Evolutionary conservation across 2,888 invertebrate genomes (phyloP).

Genomic region (Frankliniella fusca): DNA sequence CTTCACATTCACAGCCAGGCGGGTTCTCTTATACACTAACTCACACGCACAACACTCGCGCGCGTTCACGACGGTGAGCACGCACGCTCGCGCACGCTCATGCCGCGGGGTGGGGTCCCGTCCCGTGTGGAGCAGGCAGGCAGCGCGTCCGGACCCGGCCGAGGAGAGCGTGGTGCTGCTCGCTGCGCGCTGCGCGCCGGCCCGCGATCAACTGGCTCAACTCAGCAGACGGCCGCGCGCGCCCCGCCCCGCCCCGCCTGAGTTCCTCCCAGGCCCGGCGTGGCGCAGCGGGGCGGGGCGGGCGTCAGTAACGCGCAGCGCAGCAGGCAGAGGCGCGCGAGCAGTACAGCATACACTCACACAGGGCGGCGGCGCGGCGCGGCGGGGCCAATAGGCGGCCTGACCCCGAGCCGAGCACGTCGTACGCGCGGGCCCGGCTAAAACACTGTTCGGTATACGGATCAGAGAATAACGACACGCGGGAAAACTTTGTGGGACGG

Average conservation of each 20-base stretch:
- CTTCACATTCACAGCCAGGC: too few species aligned
- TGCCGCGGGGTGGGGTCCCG: background rate
- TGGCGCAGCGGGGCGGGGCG: background rate
- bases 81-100: background rate
- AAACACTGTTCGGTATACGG: too few species aligned
- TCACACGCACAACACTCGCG: background rate
- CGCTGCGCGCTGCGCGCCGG: background rate
- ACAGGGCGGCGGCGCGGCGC: background rate
- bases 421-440: too few species aligned
- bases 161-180: too few species aligned
- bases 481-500: too few species aligned
- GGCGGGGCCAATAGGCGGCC: background rate
- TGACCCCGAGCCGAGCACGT: too few species aligned
- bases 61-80: background rate
- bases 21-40: too few species aligned
- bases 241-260: conserved; percentile 2
- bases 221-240: background rate
- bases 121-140: too few species aligned
- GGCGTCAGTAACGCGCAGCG: background rate
- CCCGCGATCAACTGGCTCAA: conserved; percentile 9
- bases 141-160: too few species aligned
- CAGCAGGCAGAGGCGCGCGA: background rate
- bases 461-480: too few species aligned
- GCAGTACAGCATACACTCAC: background rate
- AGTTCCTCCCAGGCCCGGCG: background rate